Evolutionary conservation across 2,888 invertebrate species (phyloP), one percentile per base, ranked within the genome.

Genomic region (Pharmacophagus antenor): DNA sequence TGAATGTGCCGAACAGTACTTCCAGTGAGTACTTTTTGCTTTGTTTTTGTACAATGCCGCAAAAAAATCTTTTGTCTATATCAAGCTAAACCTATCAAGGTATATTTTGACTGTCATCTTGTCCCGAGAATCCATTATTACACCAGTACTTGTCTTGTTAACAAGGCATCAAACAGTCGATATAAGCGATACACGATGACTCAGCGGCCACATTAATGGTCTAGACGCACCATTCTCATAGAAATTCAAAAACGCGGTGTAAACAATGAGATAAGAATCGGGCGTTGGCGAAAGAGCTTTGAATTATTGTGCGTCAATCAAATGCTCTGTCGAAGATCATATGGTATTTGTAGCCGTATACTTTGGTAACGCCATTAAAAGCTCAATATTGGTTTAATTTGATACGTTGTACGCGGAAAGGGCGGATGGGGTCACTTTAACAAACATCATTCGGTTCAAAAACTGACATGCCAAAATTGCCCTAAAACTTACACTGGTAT

Each of bases 231-330:
- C 64, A 65, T 65, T 64, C 63, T 59, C 53, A 64, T 63, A 67
- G 68, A 70, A 63, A 70, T 69, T 66, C 70, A 59, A 67, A 73
- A 70, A 73, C 68, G 10, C 69, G 70, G 66, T 73, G 78, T 79
- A 80, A 81, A 82, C 81, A 82, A 77, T 76, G 68, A 68, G 77
- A 80, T 82, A 78, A 80, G 76, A 79, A 82, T 77, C 82, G 62
- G 63, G 71, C 76, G 76, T 74, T 77, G 78, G 73, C 67, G 73
- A 82, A 82, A 79, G 73, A 74, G 70, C 71, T 70, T 73, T 64
- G 75, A 80, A 80, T 79, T 74, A 73, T 77, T 76, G 81, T 74
- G 70, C 73, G 80, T 85, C 87, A 82, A 85, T 86, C 87, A 85
- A 79, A 77, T 64, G 64, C 63, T 67, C 67, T 73, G 75, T 77